Percentiles rank a stretch among this genome's conserved stretches.
Conservation (phyloP, 2,113 vertebrate genomes). For the Terrapene triunguis region DNA sequence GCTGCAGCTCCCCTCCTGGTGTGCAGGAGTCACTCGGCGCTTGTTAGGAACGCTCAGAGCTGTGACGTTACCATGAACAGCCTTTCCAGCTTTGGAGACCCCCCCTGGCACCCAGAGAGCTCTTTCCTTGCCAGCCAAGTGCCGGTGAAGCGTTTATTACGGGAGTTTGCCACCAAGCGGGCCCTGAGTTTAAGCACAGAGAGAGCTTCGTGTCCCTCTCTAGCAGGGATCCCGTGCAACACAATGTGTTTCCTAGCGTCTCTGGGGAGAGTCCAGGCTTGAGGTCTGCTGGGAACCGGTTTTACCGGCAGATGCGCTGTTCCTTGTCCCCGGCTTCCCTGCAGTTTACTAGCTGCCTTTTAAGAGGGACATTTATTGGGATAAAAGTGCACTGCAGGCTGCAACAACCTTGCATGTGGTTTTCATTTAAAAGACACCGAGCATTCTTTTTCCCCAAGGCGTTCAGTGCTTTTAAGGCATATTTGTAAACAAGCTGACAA, state of each 20-base stretch:
- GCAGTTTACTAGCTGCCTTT: constrained; percentile 37
- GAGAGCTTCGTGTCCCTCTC: no score
- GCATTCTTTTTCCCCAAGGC: constrained; percentile 24
- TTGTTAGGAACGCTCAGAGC: not conserved
- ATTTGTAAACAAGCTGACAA: constrained; percentile 69
- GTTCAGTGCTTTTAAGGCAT: constrained; percentile 64
- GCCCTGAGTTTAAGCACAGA: not conserved
- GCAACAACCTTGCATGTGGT: constrained; percentile 64
- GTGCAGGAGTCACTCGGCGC: not conserved
- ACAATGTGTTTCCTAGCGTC: no score
- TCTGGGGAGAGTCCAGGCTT: not conserved
- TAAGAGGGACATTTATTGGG: constrained; percentile 50
- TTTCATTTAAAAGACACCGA: constrained; percentile 78
- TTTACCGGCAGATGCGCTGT: constrained; percentile 23
- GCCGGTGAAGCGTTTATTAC: constrained; percentile 64
- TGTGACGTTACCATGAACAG: not conserved
- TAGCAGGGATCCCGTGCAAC: no score
- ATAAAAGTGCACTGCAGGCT: constrained; percentile 44
- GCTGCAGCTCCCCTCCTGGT: not conserved
- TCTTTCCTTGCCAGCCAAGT: constrained; percentile 55
- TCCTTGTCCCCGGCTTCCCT: constrained; percentile 2
- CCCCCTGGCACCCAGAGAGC: constrained; percentile 40
- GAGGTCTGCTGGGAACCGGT: not conserved
- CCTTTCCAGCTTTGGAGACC: not conserved
- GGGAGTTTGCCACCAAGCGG: constrained; percentile 51